Evolutionary conservation across 2,797 vertebrate genomes (phyloP), one percentile per base, ranked within the genome.

Genomic region (Microchirus variegatus): DNA sequence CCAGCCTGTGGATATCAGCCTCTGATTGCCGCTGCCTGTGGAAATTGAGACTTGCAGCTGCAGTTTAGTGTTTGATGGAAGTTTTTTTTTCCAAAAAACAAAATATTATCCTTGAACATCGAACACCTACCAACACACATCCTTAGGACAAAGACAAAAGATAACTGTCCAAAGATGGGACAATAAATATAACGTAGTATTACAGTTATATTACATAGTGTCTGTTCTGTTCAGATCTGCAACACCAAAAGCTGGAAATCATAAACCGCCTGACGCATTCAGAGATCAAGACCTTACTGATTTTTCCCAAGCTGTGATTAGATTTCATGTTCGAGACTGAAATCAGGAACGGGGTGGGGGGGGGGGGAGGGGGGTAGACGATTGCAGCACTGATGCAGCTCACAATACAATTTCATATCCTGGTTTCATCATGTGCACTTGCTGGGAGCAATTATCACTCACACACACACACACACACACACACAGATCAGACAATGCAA

Each of bases 361-460:
- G 19, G 19, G 19, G 22, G 22, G 22, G 22, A 5, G 22, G 22
- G 22, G 1, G 22, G 22, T n/a, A 31, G 31, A 8, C 5, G 26
- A 26, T 26, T 26, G 26, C 67, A 26, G 52, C n/a, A n/a, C n/a
- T 19, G 12, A 59, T 55, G 49, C 57, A 49, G 71, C 67, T 56
- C n/a, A 0, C 10, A 31, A 44, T 66, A 0, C 10, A 31, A 44
- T 66, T 59, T 51, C 46, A 63, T 43, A 41, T 43, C 15, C n/a
- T 45, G 46, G 59, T 73, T 76, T 76, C 58, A 59, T 75, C 60
- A 68, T 46, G 36, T 71, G 44, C 58, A 49, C 58, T 81, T 47
- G 53, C 63, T 58, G 59, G 19, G 47, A 65, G 59, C 53, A 80
- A 75, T 85, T 77, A 82, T 64, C 41, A 16, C 63, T 56, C 65